A percentile compares a stretch with the other conserved stretches of the same genome.
These are phyloP conservation scores for Pseudomugil tenellus DNA, from an alignment of 2,797 vertebrate genomes.

Conservation along the genomic window DNA sequence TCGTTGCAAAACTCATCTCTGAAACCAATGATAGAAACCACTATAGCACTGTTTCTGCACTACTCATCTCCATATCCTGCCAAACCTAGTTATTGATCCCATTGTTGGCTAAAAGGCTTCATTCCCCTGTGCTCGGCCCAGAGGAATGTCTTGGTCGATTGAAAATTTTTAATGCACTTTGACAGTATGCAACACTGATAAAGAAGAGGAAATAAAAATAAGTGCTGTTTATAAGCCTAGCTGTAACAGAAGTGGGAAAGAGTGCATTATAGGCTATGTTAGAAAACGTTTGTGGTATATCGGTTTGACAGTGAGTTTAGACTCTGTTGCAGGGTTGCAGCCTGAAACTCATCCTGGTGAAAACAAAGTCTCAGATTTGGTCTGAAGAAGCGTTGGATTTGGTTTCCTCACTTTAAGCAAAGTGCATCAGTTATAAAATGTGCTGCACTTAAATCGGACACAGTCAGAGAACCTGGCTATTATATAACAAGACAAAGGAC, in stretches of 20 bases:
- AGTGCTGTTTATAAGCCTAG: constrained; percentile 6
- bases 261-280: constrained; percentile 27
- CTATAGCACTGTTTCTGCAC: constrained; percentile 8
- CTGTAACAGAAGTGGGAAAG: neutral
- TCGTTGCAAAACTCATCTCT: constrained; percentile 6
- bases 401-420: too few species aligned
- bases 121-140: constrained; percentile 2
- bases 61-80: constrained; percentile 25
- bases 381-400: too few species aligned
- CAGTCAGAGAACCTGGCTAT: too few species aligned
- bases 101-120: constrained; percentile 2
- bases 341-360: neutral
- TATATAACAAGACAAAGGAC: neutral
- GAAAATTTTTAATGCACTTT: constrained; percentile 17
- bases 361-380: neutral
- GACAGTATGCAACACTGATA: constrained; percentile 10
- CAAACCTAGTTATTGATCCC: constrained; percentile 34
- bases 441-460: neutral
- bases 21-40: constrained; percentile 7
- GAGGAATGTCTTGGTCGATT: constrained; percentile 18
- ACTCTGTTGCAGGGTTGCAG: constrained; percentile 41
- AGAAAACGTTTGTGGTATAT: constrained; percentile 39
- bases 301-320: constrained; percentile 41
- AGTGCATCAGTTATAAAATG: neutral
- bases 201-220: constrained; percentile 36